Percentiles rank a stretch among this genome's conserved stretches.
Conservation (phyloP, 2,888 invertebrate genomes). For the Stenurella melanura region DNA sequence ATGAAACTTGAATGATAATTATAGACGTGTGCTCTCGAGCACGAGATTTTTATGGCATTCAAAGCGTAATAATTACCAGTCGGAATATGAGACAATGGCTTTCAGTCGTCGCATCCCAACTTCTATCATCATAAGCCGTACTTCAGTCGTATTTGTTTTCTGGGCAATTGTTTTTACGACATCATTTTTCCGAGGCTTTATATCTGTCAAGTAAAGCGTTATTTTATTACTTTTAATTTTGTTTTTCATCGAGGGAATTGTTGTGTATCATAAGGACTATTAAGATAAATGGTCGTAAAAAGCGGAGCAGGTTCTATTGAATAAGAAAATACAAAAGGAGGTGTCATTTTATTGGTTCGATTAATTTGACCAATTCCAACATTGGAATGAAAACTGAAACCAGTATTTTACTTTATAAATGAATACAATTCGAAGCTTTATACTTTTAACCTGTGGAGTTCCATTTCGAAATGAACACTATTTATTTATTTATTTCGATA, state of each 20-base stretch:
- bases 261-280: slow-evolving; percentile 22
- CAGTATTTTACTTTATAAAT: too few relatives aligned
- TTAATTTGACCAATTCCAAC: too few relatives aligned
- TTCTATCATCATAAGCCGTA: slow-evolving; percentile 32
- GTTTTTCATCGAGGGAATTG: slow-evolving; percentile 38
- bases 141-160: slow-evolving; percentile 40
- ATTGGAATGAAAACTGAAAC: too few relatives aligned
- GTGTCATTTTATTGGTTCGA: too few relatives aligned
- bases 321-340: slow-evolving; percentile 17
- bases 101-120: slow-evolving; percentile 32
- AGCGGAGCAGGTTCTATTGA: slow-evolving; percentile 10
- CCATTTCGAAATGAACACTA: too few relatives aligned
- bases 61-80: slow-evolving; percentile 19
- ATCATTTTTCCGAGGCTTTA: slow-evolving; percentile 42
- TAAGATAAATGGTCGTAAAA: slow-evolving; percentile 33
- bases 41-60: neutral
- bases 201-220: slow-evolving; percentile 36
- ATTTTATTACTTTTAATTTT: slow-evolving; percentile 47
- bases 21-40: neutral
- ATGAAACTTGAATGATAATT: neutral
- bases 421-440: too few relatives aligned
- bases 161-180: slow-evolving; percentile 49
- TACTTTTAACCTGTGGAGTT: too few relatives aligned
- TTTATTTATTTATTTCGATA: too few relatives aligned
- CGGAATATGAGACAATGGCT: slow-evolving; percentile 36